phyloP scores from a whole-genome alignment of 2,113 vertebrate genomes.

The Merops nubicus region DNA sequence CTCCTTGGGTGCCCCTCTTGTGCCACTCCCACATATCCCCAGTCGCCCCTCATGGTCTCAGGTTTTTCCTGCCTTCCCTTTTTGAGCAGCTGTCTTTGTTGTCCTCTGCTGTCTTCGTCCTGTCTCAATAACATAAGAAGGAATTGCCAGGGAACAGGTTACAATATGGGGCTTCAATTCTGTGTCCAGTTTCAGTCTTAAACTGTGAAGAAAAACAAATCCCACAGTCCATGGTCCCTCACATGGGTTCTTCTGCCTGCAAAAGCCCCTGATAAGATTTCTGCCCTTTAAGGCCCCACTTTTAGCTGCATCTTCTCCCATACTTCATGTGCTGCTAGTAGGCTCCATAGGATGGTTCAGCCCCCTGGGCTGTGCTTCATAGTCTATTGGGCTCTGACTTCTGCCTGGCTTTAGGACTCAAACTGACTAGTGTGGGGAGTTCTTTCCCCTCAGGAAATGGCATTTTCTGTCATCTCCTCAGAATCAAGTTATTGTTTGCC shows the following conservation, averaged over 20 bases:
- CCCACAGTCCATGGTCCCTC: neutral
- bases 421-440: neutral
- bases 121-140: neutral
- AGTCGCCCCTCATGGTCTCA: accelerated
- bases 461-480: neutral
- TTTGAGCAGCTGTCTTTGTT: neutral
- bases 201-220: neutral
- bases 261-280: neutral
- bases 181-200: neutral
- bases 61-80: neutral
- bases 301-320: neutral
- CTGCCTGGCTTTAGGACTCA: neutral
- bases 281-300: neutral
- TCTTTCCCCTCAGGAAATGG: neutral
- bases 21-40: accelerated
- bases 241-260: neutral
- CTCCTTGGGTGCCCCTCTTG: neutral
- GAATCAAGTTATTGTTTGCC: neutral
- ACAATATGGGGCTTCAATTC: neutral
- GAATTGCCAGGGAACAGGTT: neutral
- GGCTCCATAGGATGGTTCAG: neutral
- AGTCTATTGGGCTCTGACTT: neutral
- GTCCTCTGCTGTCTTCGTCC: neutral
- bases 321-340: neutral
- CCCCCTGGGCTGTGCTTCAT: accelerated